phyloP scores from a whole-genome alignment of 2,797 vertebrate genomes.

The Moxostoma hubbsi region DNA sequence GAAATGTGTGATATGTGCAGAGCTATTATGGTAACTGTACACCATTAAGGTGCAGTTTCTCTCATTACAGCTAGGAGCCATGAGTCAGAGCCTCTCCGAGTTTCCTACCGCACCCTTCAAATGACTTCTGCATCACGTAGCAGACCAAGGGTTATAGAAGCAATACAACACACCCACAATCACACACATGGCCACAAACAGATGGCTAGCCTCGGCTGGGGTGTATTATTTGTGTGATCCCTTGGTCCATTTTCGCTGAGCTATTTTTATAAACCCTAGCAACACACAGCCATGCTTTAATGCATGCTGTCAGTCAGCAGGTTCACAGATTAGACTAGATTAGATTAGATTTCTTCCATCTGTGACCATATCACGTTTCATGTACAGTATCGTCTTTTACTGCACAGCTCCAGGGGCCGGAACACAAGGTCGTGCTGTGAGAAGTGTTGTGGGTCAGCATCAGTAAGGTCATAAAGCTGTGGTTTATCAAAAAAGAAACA shows the following conservation, averaged over 20 bases:
- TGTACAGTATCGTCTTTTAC: constrained; percentile 44
- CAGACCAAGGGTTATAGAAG: constrained; percentile 47
- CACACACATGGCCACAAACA: background rate
- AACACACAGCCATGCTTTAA: constrained; percentile 57
- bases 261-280: constrained; percentile 60
- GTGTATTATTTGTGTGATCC: constrained; percentile 53
- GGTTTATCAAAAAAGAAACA: constrained; percentile 4
- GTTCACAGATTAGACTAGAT: constrained; percentile 63
- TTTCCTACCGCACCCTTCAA: constrained; percentile 50
- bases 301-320: constrained; percentile 70
- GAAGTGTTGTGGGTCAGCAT: background rate
- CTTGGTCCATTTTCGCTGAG: constrained; percentile 30
- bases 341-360: constrained; percentile 55
- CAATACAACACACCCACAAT: constrained; percentile 32
- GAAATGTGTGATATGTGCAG: constrained; percentile 22
- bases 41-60: constrained; percentile 36
- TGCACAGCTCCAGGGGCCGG: background rate
- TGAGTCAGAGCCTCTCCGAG: constrained; percentile 45
- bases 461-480: constrained; percentile 10
- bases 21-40: constrained; percentile 42
- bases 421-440: constrained; percentile 29
- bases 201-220: constrained; percentile 49
- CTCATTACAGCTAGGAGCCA: constrained; percentile 37
- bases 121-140: constrained; percentile 44
- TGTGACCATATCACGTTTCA: constrained; percentile 60